Conservation (phyloP, 2,113 vertebrate genomes). For the Aramus guarauna region DNA sequence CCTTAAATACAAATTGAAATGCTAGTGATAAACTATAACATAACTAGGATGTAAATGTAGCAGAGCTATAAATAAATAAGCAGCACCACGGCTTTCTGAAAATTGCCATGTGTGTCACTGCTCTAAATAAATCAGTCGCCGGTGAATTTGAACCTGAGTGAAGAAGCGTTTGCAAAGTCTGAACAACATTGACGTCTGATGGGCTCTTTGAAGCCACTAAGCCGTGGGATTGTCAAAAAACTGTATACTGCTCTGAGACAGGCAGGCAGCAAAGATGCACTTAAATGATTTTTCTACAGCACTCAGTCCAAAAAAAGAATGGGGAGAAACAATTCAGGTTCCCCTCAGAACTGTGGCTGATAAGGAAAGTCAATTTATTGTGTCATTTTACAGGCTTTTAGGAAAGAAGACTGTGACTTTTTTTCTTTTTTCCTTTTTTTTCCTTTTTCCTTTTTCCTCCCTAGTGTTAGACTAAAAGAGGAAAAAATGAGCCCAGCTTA, state of each 20-base stretch:
- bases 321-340: not conserved
- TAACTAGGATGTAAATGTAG: not conserved
- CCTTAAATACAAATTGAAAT: not conserved
- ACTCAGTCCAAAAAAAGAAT: not conserved
- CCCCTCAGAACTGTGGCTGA: not conserved
- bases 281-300: slow-evolving; percentile 13
- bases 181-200: not conserved
- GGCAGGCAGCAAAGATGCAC: slow-evolving; percentile 4
- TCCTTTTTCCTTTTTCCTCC: no score
- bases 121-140: not conserved
- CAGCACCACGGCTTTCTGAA: not conserved
- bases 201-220: not conserved
- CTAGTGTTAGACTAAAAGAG: not conserved
- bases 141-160: not conserved
- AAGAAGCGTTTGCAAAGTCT: not conserved
- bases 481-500: not conserved
- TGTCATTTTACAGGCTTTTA: not conserved
- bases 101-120: accelerated
- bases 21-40: not conserved
- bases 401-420: not conserved
- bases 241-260: not conserved
- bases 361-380: not conserved
- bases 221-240: not conserved
- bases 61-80: not conserved
- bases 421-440: not conserved